phyloP scores from a whole-genome alignment of 2,888 invertebrate species.

The Zygaena filipendulae region DNA sequence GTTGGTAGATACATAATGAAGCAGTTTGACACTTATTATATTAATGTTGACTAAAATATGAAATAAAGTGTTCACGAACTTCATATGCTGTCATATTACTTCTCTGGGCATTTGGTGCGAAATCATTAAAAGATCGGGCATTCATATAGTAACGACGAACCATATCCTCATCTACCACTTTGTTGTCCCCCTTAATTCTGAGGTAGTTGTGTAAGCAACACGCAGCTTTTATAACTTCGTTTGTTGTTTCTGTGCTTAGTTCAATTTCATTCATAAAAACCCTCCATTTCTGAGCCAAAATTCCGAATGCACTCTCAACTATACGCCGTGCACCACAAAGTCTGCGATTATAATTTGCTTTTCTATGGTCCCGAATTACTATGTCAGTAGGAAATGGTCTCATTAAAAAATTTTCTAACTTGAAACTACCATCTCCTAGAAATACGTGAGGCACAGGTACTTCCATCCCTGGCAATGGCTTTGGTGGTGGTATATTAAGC shows the following conservation, averaged over 20 bases:
- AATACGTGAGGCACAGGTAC: constrained; percentile 4
- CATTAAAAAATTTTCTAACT: constrained; percentile 8
- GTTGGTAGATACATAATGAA: too few species aligned
- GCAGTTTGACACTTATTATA: constrained; percentile 5
- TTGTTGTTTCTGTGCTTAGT: constrained; percentile 5
- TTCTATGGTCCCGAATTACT: constrained; percentile 3
- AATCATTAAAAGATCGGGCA: constrained; percentile 8
- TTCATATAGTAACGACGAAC: constrained; percentile 6
- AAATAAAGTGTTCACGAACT: constrained; percentile 10
- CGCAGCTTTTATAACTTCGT: constrained; percentile 6
- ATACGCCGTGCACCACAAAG: constrained; percentile 9
- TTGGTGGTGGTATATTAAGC: constrained; percentile 4
- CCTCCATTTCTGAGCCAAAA: constrained; percentile 10
- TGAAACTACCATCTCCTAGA: constrained; percentile 9
- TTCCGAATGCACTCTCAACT: constrained; percentile 8
- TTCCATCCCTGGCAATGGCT: constrained; percentile 5
- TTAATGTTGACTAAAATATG: constrained; percentile 9
- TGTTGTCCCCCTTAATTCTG: constrained; percentile 8
- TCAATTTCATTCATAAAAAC: constrained; percentile 5
- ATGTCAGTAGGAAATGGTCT: constrained; percentile 7
- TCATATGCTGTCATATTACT: constrained; percentile 8
- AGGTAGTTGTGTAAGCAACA: constrained; percentile 8
- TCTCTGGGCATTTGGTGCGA: constrained; percentile 7
- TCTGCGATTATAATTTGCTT: constrained; percentile 9
- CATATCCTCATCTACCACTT: constrained; percentile 7